Base-by-base conservation (phyloP, 2,888 invertebrate species). In the Drosophila buzzatii region DNA sequence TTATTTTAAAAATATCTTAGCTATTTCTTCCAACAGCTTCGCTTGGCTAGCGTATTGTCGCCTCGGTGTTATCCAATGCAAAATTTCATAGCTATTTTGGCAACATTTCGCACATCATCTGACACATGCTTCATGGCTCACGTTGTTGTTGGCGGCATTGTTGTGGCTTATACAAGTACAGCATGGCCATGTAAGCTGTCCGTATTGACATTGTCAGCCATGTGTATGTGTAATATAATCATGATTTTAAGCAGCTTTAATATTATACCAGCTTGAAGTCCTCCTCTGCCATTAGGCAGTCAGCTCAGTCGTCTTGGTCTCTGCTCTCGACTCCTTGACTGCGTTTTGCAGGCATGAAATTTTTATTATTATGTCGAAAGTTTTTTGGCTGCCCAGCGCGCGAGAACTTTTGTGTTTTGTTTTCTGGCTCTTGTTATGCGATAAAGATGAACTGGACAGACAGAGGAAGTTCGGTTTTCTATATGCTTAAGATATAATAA, bases 61-160 rank as follows among this genome's bases (percentile, higher is more conserved):
- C 8, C 9, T 23, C 55, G 55, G 41, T 6, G 18, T 44, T 23
- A n/a, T 14, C 12, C 12, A 44, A 35, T 23, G 37, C n/a, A 63
- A 45, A 60, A 51, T 59, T 68, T 74, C 51, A 78, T 74, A 71
- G 64, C 70, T 66, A 75, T 76, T 71, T 82, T 73, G 67, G 59
- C 70, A 79, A 75, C 76, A 87, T 81, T 87, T 87, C 62, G 76
- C 88, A 85, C 88, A 85, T 85, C 82, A 79, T 87, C 79, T 74
- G 76, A 70, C 76, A 76, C 72, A 75, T 73, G 70, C 47, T 62
- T 58, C 23, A 57, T 71, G 57, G 63, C 52, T 62, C 47, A 57
- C 56, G 62, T 57, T 51, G 56, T 45, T 68, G 61, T 49, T 68
- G 61, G 42, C 66, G 70, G 35, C 66, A 76, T 68, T 73, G 78